Base-by-base conservation (phyloP, 2,113 vertebrate genomes). In the Pachypanchax playfairii region DNA sequence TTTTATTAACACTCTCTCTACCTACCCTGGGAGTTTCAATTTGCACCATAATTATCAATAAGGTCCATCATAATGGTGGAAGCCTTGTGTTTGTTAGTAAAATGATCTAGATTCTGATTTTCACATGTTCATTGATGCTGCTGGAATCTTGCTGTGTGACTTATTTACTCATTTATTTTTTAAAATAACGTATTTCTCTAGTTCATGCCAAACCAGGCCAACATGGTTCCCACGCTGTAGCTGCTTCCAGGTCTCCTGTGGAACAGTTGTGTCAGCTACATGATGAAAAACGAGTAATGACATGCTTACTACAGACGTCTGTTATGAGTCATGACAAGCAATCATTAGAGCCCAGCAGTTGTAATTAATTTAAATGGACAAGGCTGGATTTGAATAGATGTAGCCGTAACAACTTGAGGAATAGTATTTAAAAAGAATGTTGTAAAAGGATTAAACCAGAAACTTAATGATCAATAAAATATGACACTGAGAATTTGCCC, bases 201-300 rank as follows among this genome's bases (percentile, higher is more conserved):
- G 36, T 39, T 24, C 22, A 55, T 47, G 18, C 53, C 48, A 62
- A 41, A 38, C n/a, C 10, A 6, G 42, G 26, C 59, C 67, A 42
- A 38, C 46, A 43, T 47, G 52, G 61, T 70, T 65, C 57, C 76
- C 68, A 71, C 82, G 51, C 67, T 43, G 25, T 57, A 63, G 59
- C 67, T 68, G 64, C 41, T 48, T 55, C 13, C 21, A 71, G 61
- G 47, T 65, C 64, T 75, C 51, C 71, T 11, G 73, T 66, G 63
- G 83, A 83, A 70, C 41, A 52, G 78, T 78, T 83, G 70, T 77
- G 81, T 87, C 81, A 83, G 81, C 83, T 68, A 61, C 75, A 61
- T 36, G 42, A 60, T 66, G 75, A 57, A 7, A 72, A 83, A 77
- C 56, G 67, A 70, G 50, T 73, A 82, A 84, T 82, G 73, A 72